phyloP scores from a whole-genome alignment of 2,888 invertebrate species.

The Lottia scabra region DNA sequence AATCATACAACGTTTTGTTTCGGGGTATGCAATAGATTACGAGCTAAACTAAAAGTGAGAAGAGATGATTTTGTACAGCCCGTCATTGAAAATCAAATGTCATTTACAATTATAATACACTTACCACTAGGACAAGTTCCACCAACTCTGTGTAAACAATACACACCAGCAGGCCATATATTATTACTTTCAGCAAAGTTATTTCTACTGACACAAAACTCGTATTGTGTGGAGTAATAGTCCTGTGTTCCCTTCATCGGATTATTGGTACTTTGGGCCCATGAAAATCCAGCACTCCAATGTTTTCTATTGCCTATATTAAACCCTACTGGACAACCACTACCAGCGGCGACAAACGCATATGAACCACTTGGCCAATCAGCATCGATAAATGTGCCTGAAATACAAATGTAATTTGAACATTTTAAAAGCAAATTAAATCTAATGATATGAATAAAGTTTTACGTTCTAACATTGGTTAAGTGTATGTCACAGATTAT shows the following conservation, averaged over 20 bases:
- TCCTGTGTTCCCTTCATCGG: background rate
- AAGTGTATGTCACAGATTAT: too few species aligned
- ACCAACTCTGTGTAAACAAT: constrained; percentile 14
- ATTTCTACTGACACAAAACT: constrained; percentile 14
- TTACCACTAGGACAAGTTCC: constrained; percentile 12
- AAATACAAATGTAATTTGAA: too few species aligned
- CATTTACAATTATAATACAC: too few species aligned
- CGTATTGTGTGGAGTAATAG: background rate
- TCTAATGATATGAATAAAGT: too few species aligned
- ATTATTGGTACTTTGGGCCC: background rate
- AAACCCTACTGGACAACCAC: constrained; percentile 5
- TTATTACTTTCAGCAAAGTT: background rate
- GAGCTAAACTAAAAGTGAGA: too few species aligned
- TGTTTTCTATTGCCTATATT: background rate
- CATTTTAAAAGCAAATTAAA: too few species aligned
- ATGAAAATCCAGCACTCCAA: background rate
- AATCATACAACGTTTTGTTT: too few species aligned
- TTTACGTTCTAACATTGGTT: too few species aligned
- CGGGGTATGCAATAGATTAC: too few species aligned
- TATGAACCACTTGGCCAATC: constrained; percentile 8
- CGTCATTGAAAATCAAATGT: too few species aligned
- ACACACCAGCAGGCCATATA: constrained; percentile 7
- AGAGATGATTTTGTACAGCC: too few species aligned
- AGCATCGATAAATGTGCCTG: too few species aligned
- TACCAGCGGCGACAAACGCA: constrained; percentile 4